Base-by-base conservation (phyloP, 2,888 invertebrate species). In the Villa cingulata region DNA sequence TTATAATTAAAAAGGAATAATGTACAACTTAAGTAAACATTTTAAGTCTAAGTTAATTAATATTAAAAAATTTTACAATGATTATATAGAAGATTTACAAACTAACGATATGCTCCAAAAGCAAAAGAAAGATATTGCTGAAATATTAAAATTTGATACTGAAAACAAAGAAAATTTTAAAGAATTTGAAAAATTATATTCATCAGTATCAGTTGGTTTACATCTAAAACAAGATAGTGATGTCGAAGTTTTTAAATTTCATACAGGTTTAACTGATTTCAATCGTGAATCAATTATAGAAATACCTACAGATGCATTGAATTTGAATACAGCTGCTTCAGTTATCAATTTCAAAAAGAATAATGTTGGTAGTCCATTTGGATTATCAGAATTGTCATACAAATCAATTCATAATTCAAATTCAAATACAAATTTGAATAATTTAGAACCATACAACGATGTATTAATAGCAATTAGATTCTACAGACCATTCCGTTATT, bases 401-500 rank as follows among this genome's bases (percentile, higher is more conserved):
- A 40, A 46, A 19, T 32, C 16, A 36, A 20, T 46, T 23, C 23
- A 32, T 14, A 16, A 39, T 15, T 14, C 15, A 3, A 15, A 34
- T 7, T 23, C 37, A 34, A 29, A 17, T 27, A 16, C 7, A 1
- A 39, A 48, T 10, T 53, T 55, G 32, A 56, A 54, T 10, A 56
- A 60, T 50, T 49, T 62, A 32, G 41, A 51, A 17, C 65, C 69
- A 15, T 65, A 63, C 14, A 55, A 62, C 17, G 71, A 76, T 45
- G 55, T 72, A 5, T 54, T 74, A 18, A 53, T 77, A 15, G 67
- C 59, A 7, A 55, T 76, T 17, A 66, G 74, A 27, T 56, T 75
- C n/a, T 76, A 76, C 55, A 58, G 69, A 23, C 75, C 76, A 3
- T 72, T 72, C 38, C 53, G 58, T 4, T 74, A 71, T 32, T n/a